Evolutionary conservation across 2,113 vertebrate species (phyloP).

Genomic region (Tupaia tana): DNA sequence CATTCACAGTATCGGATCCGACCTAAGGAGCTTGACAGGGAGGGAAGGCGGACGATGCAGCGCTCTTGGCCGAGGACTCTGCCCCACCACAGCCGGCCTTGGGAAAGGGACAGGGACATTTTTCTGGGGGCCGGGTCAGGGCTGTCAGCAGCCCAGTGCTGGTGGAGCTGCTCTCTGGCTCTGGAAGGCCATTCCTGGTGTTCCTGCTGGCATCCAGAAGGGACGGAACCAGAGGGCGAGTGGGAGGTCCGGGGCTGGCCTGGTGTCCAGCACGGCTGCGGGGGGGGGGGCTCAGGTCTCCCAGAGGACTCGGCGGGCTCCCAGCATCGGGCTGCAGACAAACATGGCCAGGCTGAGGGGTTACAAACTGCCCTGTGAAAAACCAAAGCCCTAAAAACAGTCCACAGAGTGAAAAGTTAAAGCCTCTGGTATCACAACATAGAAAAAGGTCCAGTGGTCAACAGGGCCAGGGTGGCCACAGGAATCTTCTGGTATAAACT

Average conservation of each 20-base stretch:
- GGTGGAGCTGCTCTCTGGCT: constrained; percentile 26
- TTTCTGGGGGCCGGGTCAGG: background rate
- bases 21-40: background rate
- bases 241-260: constrained; percentile 29
- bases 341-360: constrained; percentile 67
- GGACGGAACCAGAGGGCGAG: background rate
- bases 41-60: background rate
- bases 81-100: constrained; percentile 20
- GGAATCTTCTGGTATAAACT: constrained; percentile 84
- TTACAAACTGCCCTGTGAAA: constrained; percentile 75
- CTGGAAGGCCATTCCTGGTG: background rate
- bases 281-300: constrained; percentile 15
- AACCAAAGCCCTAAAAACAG: constrained; percentile 81
- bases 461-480: constrained; percentile 78
- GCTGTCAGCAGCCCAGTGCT: background rate
- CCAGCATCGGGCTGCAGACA: constrained; percentile 63
- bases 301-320: constrained; percentile 23
- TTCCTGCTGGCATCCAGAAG: constrained; percentile 13
- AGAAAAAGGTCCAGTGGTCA: constrained; percentile 79
- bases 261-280: constrained; percentile 60
- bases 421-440: constrained; percentile 81
- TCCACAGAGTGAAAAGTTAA: constrained; percentile 85
- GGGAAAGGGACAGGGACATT: background rate
- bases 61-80: constrained; percentile 47
- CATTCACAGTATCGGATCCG: constrained; percentile 86